Evolutionary conservation across 2,797 vertebrate genomes (phyloP).

Genomic region (Tympanoctomys barrerae): DNA sequence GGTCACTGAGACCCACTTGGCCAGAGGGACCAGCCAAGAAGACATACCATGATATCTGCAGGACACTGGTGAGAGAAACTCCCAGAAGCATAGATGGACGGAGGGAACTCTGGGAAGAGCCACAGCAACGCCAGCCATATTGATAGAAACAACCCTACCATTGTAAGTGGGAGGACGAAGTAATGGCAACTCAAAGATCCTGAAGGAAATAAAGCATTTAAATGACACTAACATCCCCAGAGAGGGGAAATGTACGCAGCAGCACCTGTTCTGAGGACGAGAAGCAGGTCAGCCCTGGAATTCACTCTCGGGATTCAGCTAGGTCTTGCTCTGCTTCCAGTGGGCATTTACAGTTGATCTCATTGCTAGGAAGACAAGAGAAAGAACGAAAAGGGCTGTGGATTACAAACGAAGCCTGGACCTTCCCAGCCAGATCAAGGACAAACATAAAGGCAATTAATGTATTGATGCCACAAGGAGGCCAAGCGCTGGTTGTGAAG

Average conservation of each 20-base stretch:
- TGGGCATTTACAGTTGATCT: constrained; percentile 5
- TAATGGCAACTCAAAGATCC: constrained; percentile 43
- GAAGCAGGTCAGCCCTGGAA: neutral
- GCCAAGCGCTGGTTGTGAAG: constrained; percentile 61
- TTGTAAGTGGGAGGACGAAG: constrained; percentile 21
- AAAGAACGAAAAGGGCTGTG: neutral
- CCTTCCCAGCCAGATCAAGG: constrained; percentile 63
- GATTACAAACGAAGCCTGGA: neutral
- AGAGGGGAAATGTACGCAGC: constrained; percentile 24
- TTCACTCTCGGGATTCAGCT: neutral
- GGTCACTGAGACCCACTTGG: neutral
- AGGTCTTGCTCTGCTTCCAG: neutral
- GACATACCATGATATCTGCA: neutral
- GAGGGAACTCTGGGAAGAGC: constrained; percentile 17
- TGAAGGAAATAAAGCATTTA: constrained; percentile 53
- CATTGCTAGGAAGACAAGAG: constrained; percentile 30
- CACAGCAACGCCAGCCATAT: neutral
- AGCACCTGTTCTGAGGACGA: neutral
- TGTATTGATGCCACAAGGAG: constrained; percentile 37
- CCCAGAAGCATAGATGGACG: constrained; percentile 29
- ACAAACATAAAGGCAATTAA: constrained; percentile 70
- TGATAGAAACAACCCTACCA: neutral
- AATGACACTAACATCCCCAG: neutral
- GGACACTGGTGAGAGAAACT: constrained; percentile 1
- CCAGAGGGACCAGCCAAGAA: constrained; percentile 1